These are phyloP conservation scores for Macquaria australasica DNA, from an alignment of 2,113 vertebrate genomes.

Conservation along the genomic window DNA sequence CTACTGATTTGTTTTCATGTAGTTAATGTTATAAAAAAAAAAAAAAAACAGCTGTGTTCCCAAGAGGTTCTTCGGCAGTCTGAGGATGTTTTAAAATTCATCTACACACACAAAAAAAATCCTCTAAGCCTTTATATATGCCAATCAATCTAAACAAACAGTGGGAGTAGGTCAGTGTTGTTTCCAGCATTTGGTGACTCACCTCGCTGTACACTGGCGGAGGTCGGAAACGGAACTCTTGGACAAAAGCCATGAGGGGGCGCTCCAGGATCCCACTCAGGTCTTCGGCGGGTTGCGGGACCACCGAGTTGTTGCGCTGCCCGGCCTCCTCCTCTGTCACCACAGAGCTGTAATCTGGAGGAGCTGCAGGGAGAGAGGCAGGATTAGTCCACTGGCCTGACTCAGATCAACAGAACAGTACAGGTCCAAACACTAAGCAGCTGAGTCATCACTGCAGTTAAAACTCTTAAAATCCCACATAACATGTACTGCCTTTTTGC, in stretches of 20 bases:
- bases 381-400: conserved; percentile 44
- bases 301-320: conserved; percentile 64
- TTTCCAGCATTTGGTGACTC: conserved; percentile 46
- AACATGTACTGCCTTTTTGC: conserved; percentile 12
- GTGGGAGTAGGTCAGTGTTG: too few relatives aligned
- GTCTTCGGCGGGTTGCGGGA: conserved; percentile 69
- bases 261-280: conserved; percentile 84
- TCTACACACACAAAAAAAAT: not conserved
- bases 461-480: conserved; percentile 34
- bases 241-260: conserved; percentile 91
- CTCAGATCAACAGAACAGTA: conserved; percentile 11
- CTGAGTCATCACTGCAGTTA: conserved; percentile 47
- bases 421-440: conserved; percentile 44
- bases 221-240: conserved; percentile 93
- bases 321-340: conserved; percentile 85
- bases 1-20: conserved; percentile 10
- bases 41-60: conserved; percentile 9
- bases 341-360: conserved; percentile 92
- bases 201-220: conserved; percentile 96
- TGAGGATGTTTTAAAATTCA: not conserved
- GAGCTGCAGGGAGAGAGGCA: conserved; percentile 83
- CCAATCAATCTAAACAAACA: conserved; percentile 10
- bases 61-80: not conserved
- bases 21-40: conserved; percentile 7
- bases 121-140: not conserved